These are phyloP conservation scores for Thera obeliscata DNA, from an alignment of 2,888 invertebrate species.

Conservation along the genomic window DNA sequence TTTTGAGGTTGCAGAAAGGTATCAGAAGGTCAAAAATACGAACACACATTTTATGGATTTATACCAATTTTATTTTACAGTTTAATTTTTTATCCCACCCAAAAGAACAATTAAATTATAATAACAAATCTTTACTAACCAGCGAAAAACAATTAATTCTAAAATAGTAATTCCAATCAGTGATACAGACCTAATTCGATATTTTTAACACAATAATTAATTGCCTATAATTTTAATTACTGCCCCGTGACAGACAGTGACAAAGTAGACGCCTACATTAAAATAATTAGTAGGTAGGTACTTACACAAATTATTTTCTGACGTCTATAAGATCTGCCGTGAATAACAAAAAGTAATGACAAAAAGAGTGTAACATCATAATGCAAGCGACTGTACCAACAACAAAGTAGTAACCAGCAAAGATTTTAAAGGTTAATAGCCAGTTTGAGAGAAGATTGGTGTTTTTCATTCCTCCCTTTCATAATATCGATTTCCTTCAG, in stretches of 20 bases:
- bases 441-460: too few relatives aligned
- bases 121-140: conserved; percentile 59
- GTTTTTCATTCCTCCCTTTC: too few relatives aligned
- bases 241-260: conserved; percentile 8
- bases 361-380: too few relatives aligned
- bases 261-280: neutral
- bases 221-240: neutral
- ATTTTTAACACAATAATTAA: conserved; percentile 23
- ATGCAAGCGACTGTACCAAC: too few relatives aligned
- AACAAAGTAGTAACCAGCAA: neutral
- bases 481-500: too few relatives aligned
- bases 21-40: conserved; percentile 9
- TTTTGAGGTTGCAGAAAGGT: too few relatives aligned
- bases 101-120: conserved; percentile 55
- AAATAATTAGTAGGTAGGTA: neutral
- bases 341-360: too few relatives aligned
- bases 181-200: conserved; percentile 11
- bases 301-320: too few relatives aligned
- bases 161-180: conserved; percentile 16
- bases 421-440: conserved; percentile 41
- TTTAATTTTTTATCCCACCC: conserved; percentile 64
- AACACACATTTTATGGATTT: conserved; percentile 46
- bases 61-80: conserved; percentile 66
- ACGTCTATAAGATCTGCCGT: too few relatives aligned
- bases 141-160: conserved; percentile 50